Base-by-base conservation (phyloP, 92 coral and sea anemone species). In the Muricea muricata region DNA sequence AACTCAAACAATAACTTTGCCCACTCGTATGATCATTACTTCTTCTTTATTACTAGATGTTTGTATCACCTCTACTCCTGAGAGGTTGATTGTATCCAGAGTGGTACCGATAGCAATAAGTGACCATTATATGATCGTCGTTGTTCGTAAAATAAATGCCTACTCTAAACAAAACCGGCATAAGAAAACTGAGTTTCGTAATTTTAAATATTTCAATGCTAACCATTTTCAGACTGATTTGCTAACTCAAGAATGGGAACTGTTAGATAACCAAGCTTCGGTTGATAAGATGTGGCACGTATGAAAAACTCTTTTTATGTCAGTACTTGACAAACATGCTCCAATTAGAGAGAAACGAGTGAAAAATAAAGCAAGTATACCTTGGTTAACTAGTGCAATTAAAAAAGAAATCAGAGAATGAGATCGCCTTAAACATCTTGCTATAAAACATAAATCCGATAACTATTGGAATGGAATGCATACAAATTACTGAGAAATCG, bases 351-450 rank as follows among this genome's bases (percentile, higher is more conserved):
- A 47, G 12, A 85, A 67, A 47, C 45, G 84, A 46, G 73, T 87
- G 7, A 82, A 75, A 74, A 73, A 70, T 39, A 82, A 57, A 25
- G 39, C 83, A 23, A 74, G 73, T 54, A 57, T 87, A 31, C 91
- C 87, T 46, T 87, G 82, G 87, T 25, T 87, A 35, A 35, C 79
- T 26, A 78, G 67, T 60, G 75, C 78, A 50, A 88, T 88, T 28
- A 88, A 67, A 71, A 65, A 84, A 76, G 58, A 75, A 47, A 83
- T 83, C 56, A 21, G 65, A 7, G 85, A 84, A 70, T 32, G 85
- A 15, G 79, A 88, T 32, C 58, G 74, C 26, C 80, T 88, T 21
- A 88, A 88, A 78, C 45, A 54, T 24, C 2, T 83, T 39, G 87
- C 91, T 46, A 50, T 79, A 20, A 86, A 14, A 79, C 37, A 56